Percentiles rank a stretch among this genome's conserved stretches.
These are phyloP conservation scores for Oryctolagus cuniculus DNA, from an alignment of 2,113 vertebrate genomes.

Conservation along the genomic window DNA sequence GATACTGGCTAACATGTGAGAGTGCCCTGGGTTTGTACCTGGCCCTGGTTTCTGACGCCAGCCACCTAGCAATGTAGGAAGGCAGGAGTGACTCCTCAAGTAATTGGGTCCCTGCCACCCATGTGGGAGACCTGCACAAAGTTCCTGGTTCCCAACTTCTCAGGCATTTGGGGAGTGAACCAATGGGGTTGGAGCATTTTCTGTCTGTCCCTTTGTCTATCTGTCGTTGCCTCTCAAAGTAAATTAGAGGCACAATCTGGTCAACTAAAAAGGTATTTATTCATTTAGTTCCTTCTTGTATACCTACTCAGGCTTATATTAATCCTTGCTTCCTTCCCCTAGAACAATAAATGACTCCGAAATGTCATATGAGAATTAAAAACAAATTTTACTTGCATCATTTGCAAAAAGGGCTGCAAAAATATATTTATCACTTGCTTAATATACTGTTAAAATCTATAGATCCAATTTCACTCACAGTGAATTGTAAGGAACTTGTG, in stretches of 20 bases:
- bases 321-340: not conserved
- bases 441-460: not conserved
- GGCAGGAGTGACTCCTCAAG: too few species aligned
- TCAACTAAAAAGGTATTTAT: not conserved
- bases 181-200: too few species aligned
- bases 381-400: constrained; percentile 32
- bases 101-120: too few species aligned
- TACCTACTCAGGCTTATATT: not conserved
- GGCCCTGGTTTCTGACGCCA: too few species aligned
- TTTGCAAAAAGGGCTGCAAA: constrained; percentile 24
- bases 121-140: too few species aligned
- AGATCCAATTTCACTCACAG: constrained; percentile 33
- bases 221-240: too few species aligned
- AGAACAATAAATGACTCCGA: constrained; percentile 25
- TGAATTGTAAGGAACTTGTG: constrained; percentile 23
- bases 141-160: too few species aligned
- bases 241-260: not conserved
- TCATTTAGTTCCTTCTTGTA: constrained; percentile 38
- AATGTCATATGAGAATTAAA: constrained; percentile 24
- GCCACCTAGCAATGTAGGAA: too few species aligned
- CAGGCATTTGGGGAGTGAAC: too few species aligned
- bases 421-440: not conserved
- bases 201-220: too few species aligned
- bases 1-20: too few species aligned
- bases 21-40: too few species aligned